Conservation (phyloP, 2,113 vertebrate genomes). For the Crotophaga sulcirostris region DNA sequence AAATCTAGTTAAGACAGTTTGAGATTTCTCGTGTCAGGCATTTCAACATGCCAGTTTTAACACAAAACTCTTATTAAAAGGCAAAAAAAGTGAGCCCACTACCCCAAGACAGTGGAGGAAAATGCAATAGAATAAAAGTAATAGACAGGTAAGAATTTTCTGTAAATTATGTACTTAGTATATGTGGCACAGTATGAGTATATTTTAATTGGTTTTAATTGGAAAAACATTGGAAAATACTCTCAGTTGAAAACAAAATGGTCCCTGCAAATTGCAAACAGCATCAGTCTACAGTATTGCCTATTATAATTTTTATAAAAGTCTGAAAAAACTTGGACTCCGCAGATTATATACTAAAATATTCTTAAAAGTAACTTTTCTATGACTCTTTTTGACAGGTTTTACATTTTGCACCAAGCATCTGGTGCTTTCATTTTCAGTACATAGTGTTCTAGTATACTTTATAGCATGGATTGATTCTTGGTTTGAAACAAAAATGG, state of each 20-base stretch:
- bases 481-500: slow-evolving; percentile 53
- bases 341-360: slow-evolving; percentile 41
- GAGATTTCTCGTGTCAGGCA: slow-evolving; percentile 78
- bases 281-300: background rate
- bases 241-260: slow-evolving; percentile 58
- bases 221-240: slow-evolving; percentile 36
- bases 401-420: slow-evolving; percentile 74
- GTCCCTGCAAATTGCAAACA: slow-evolving; percentile 47
- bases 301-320: slow-evolving; percentile 59
- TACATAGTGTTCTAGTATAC: slow-evolving; percentile 40
- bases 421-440: slow-evolving; percentile 65
- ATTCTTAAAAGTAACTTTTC: slow-evolving; percentile 51
- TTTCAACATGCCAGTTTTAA: slow-evolving; percentile 75
- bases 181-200: slow-evolving; percentile 36
- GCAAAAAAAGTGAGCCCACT: slow-evolving; percentile 40
- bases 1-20: slow-evolving; percentile 83
- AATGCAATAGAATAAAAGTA: slow-evolving; percentile 48
- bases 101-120: slow-evolving; percentile 27
- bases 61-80: slow-evolving; percentile 73
- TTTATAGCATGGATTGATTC: slow-evolving; percentile 40
- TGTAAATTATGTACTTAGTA: slow-evolving; percentile 64
- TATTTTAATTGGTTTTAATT: slow-evolving; percentile 72
- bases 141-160: slow-evolving; percentile 66
- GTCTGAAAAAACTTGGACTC: background rate
- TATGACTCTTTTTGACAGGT: slow-evolving; percentile 52